Base-by-base conservation (phyloP, 2,888 invertebrate species). In the Dryomyza anilis region DNA sequence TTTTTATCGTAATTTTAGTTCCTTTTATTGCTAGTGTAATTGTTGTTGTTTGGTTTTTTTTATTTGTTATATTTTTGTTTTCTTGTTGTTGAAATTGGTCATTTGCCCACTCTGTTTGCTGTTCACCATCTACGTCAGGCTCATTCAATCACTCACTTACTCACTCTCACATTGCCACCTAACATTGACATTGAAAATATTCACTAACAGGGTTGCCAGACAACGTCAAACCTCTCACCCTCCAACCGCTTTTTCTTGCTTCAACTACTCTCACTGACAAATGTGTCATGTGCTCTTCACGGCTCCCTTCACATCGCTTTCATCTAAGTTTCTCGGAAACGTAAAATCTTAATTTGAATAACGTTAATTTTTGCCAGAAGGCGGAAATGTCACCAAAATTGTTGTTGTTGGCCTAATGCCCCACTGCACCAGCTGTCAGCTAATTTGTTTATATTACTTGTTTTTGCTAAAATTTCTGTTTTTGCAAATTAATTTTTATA, bases 121-220 rank as follows among this genome's bases (percentile, higher is more conserved):
- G 7, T 30, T 19, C 7, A 29, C 29, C 27, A 5, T 57, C 16
- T 23, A 57, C 45, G 45, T 45, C 29, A n/a, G n/a, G n/a, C n/a
- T n/a, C n/a, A n/a, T n/a, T n/a, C n/a, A n/a, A n/a, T n/a, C n/a
- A n/a, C n/a, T n/a, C n/a, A n/a, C n/a, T n/a, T n/a, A n/a, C n/a
- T n/a, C n/a, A 45, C 21, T 3, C 25, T 14, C 5, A 55, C 55
- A n/a, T n/a, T n/a, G 36, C n/a, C 12, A 33, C 19, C 25, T 55
- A 3, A 3, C 56, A 39, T 57, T 57, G 57, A 27, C 45, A 43
- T 57, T 57, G 57, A 45, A 27, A 27, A 45, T 33, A 21, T 21
- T 19, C 36, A 55, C n/a, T n/a, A n/a, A n/a, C n/a, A n/a, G n/a
- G n/a, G n/a, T n/a, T n/a, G n/a, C n/a, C n/a, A n/a, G n/a, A n/a